Evolutionary conservation across 2,888 invertebrate species (phyloP).

Genomic region (Athalia cordata): DNA sequence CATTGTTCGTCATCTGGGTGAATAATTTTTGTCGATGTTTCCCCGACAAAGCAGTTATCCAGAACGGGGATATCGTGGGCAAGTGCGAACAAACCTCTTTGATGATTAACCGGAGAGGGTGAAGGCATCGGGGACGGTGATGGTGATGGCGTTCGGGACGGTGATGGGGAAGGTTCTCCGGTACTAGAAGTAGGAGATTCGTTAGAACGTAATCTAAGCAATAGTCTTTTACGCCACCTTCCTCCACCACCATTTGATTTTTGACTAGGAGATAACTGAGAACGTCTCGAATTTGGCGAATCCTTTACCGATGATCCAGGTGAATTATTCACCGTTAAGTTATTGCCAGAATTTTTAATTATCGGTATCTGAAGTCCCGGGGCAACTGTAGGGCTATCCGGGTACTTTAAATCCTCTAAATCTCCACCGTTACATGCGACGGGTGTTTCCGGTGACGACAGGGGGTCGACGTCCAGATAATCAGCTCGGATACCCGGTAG

Average conservation of each 20-base stretch:
- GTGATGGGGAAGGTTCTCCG: constrained; percentile 60
- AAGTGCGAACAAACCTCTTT: constrained; percentile 31
- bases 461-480: constrained; percentile 66
- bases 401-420: neutral
- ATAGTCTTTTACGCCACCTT: constrained; percentile 75
- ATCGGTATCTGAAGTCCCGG: constrained; percentile 2
- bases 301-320: neutral
- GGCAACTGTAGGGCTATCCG: neutral
- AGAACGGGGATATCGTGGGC: constrained; percentile 64
- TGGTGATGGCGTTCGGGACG: constrained; percentile 60
- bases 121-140: constrained; percentile 57
- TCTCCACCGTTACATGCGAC: constrained; percentile 15
- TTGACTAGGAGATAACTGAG: neutral
- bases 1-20: neutral
- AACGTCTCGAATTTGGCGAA: neutral
- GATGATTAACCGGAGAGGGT: constrained; percentile 38
- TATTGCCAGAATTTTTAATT: neutral
- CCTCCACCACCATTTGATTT: constrained; percentile 71
- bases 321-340: neutral
- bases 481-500: constrained; percentile 67
- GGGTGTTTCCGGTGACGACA: constrained; percentile 56
- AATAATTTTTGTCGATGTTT: constrained; percentile 52
- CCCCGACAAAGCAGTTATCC: constrained; percentile 63
- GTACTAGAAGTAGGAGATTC: constrained; percentile 67
- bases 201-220: constrained; percentile 75